Evolutionary conservation across 2,797 vertebrate species (phyloP).

Genomic region (Petrocephalus schoutedeni): DNA sequence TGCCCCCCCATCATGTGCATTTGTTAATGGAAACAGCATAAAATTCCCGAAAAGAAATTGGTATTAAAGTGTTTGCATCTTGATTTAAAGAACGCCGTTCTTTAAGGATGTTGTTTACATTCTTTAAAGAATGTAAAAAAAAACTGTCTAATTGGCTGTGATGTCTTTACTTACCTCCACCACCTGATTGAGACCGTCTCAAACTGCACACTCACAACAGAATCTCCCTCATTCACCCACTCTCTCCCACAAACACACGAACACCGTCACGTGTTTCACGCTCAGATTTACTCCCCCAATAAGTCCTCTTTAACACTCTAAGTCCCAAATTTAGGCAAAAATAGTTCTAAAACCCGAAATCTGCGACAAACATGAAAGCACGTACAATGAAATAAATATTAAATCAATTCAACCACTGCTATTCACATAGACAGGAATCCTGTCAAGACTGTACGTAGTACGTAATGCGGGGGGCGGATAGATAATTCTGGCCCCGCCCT

Average conservation of each 20-base stretch:
- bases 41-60: not conserved
- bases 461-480: not conserved
- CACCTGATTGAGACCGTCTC: not conserved
- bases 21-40: not conserved
- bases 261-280: not conserved
- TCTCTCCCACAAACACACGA: not conserved
- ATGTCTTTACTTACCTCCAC: not conserved
- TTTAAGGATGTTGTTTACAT: not conserved
- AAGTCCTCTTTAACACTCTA: constrained; percentile 23
- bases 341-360: constrained; percentile 60
- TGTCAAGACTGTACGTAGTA: constrained; percentile 21
- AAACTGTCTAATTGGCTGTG: not conserved
- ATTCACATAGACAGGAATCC: constrained; percentile 28
- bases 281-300: not conserved
- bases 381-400: constrained; percentile 35
- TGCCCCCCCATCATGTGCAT: not conserved
- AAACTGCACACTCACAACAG: not conserved
- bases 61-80: not conserved
- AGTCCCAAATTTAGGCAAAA: constrained; percentile 61
- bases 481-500: not conserved
- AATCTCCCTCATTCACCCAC: not conserved
- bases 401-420: constrained; percentile 28
- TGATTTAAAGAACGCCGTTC: not conserved
- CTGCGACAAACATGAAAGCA: constrained; percentile 59
- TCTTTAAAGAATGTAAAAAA: not conserved